Evolutionary conservation across 2,888 invertebrate genomes (phyloP).

Genomic region (Hoplodrina blanda): DNA sequence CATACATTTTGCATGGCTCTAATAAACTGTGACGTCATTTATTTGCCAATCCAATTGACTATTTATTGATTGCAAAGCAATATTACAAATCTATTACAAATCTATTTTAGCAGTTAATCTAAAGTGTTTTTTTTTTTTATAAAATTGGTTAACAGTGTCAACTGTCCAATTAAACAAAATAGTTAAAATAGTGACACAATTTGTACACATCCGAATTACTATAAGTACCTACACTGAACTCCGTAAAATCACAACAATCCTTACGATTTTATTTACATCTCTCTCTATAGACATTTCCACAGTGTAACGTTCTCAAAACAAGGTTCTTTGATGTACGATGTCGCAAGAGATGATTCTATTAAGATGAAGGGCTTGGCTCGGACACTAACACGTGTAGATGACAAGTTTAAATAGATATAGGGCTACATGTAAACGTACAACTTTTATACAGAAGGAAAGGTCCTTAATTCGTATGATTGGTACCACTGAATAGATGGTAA

Average conservation of each 20-base stretch:
- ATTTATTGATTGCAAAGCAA: too few species aligned
- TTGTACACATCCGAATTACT: conserved; percentile 12
- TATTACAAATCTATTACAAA: too few species aligned
- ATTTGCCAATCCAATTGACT: too few species aligned
- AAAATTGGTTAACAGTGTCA: too few species aligned
- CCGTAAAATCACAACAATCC: neutral
- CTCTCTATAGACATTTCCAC: neutral
- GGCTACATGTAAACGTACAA: too few species aligned
- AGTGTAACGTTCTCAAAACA: neutral
- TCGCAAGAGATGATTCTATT: conserved; percentile 12
- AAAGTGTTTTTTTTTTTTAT: too few species aligned
- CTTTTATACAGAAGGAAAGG: too few species aligned
- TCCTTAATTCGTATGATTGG: neutral
- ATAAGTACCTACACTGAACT: neutral
- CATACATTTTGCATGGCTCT: too few species aligned
- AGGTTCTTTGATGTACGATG: conserved; percentile 7
- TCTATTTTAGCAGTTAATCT: too few species aligned
- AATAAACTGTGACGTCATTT: too few species aligned
- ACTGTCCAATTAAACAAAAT: neutral
- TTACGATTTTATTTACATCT: neutral
- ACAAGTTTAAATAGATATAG: neutral
- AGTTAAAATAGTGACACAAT: neutral
- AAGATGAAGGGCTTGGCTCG: neutral
- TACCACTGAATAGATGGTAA: neutral
- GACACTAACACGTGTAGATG: neutral